Conservation (phyloP, 2,113 vertebrate genomes). For the Sinosuthora webbiana region DNA sequence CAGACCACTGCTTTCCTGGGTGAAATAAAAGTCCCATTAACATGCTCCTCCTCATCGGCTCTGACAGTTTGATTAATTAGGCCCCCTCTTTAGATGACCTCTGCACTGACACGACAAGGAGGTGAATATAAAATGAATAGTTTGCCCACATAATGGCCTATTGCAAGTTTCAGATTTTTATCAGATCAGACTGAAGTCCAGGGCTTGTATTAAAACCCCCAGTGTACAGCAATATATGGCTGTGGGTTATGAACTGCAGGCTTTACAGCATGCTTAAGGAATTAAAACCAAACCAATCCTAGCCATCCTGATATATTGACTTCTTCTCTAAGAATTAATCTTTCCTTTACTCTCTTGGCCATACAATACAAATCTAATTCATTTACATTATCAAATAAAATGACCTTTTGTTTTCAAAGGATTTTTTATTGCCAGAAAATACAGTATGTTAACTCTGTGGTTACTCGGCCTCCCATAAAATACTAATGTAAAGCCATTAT, state of each 20-base stretch:
- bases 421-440: conserved; percentile 56
- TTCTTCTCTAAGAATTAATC: conserved; percentile 6
- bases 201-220: conserved; percentile 53
- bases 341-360: not conserved
- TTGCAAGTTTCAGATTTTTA: conserved; percentile 71
- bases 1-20: conserved; percentile 82
- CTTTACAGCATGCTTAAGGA: not conserved
- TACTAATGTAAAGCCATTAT: conserved; percentile 39
- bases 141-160: conserved; percentile 76
- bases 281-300: not conserved
- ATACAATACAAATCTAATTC: conserved; percentile 31
- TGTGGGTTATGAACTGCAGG: not conserved
- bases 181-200: conserved; percentile 64
- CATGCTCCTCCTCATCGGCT: conserved; percentile 91
- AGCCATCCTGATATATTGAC: not conserved
- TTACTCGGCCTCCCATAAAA: conserved; percentile 47
- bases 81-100: conserved; percentile 85
- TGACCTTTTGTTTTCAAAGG: conserved; percentile 64
- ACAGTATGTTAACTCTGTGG: conserved; percentile 39
- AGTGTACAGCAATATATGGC: not conserved
- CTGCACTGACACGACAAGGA: conserved; percentile 83
- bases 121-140: conserved; percentile 89
- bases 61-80: conserved; percentile 97
- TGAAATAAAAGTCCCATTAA: conserved; percentile 96
- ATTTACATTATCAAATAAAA: conserved; percentile 47